A percentile compares a stretch with the other conserved stretches of the same genome.
phyloP scores from a whole-genome alignment of 2,888 invertebrate species.

The Rosalia funebris region DNA sequence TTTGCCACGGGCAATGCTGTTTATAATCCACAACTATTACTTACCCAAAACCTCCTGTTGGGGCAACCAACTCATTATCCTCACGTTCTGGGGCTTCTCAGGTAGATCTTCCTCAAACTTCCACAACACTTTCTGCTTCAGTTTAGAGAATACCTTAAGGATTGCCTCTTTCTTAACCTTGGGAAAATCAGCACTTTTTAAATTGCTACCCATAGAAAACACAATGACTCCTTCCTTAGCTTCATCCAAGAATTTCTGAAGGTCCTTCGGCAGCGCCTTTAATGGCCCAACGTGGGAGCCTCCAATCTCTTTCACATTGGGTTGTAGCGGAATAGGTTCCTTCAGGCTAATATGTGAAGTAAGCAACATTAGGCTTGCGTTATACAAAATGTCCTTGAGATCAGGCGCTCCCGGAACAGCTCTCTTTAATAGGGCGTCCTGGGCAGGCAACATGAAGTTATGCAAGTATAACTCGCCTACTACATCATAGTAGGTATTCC shows the following conservation, averaged over 20 bases:
- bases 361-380: conserved; percentile 52
- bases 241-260: conserved; percentile 66
- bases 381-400: conserved; percentile 48
- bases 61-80: conserved; percentile 55
- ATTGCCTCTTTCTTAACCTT: conserved; percentile 66
- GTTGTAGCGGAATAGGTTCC: conserved; percentile 66
- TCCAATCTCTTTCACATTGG: conserved; percentile 69
- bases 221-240: conserved; percentile 68
- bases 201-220: conserved; percentile 71
- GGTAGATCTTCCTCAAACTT: conserved; percentile 69
- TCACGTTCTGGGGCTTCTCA: conserved; percentile 60
- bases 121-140: conserved; percentile 75
- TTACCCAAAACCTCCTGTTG: conserved; percentile 54
- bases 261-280: conserved; percentile 58
- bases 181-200: conserved; percentile 68
- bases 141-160: conserved; percentile 67
- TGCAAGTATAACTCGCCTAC: conserved; percentile 24
- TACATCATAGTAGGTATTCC: conserved; percentile 62
- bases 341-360: conserved; percentile 66
- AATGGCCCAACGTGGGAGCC: conserved; percentile 64
- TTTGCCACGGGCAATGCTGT: too few species aligned
- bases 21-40: too few species aligned
- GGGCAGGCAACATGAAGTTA: conserved; percentile 33
- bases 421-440: conserved; percentile 46
- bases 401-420: conserved; percentile 49